phyloP scores from a whole-genome alignment of 2,797 vertebrate species.

The Semaprochilodus insignis region DNA sequence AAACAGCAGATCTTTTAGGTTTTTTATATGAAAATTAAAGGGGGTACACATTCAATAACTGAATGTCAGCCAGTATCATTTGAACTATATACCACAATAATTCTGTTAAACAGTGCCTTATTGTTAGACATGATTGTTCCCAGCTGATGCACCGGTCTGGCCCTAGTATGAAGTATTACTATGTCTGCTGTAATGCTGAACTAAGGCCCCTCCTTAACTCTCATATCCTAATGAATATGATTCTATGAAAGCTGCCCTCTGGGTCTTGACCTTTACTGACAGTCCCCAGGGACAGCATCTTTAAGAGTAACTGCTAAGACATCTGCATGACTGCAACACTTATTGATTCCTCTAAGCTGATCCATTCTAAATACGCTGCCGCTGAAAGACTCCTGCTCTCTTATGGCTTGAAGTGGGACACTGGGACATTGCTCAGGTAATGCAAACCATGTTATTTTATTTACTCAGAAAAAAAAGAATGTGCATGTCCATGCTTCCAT shows the following conservation, averaged over 20 bases:
- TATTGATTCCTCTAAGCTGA: constrained; percentile 48
- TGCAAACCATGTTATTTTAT: not conserved
- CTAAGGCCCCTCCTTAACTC: not conserved
- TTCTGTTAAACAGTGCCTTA: too few relatives aligned
- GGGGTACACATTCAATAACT: too few relatives aligned
- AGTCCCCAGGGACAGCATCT: constrained; percentile 37
- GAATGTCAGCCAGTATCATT: too few relatives aligned
- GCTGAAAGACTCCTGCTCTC: constrained; percentile 44
- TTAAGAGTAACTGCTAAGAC: constrained; percentile 48
- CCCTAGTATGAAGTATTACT: too few relatives aligned
- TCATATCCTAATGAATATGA: constrained; percentile 26
- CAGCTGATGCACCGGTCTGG: too few relatives aligned
- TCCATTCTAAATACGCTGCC: constrained; percentile 33
- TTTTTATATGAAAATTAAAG: too few relatives aligned
- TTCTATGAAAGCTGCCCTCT: constrained; percentile 1
- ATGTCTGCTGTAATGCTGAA: not conserved
- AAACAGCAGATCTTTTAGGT: too few relatives aligned
- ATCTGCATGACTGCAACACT: constrained; percentile 47
- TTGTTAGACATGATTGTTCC: too few relatives aligned
- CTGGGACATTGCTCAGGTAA: constrained; percentile 13
- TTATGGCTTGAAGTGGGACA: constrained; percentile 41
- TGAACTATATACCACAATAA: too few relatives aligned
- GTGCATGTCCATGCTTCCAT: not conserved
- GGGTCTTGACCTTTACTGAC: constrained; percentile 43
- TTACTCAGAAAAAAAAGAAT: not conserved